phyloP scores from a whole-genome alignment of 1,140 invertebrate genomes.

The Pogonomyrmex californicus region DNA sequence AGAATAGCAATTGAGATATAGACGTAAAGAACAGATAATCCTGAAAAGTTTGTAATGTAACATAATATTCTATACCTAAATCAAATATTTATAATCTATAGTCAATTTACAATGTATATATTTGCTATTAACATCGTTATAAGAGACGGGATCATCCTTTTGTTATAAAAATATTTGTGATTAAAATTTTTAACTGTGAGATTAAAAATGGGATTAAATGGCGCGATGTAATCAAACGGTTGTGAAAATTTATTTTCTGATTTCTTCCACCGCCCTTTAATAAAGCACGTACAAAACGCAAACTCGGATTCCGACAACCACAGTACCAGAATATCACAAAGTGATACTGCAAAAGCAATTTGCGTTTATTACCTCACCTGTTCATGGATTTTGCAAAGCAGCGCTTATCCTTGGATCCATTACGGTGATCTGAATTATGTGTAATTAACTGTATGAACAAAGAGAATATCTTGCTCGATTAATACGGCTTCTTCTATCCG shows the following conservation, averaged over 20 bases:
- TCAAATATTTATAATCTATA: conserved; percentile 1
- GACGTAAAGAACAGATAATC: background rate
- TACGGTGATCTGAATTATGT: conserved; percentile 52
- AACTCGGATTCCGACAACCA: background rate
- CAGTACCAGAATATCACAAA: background rate
- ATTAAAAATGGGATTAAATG: background rate
- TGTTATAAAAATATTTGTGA: background rate
- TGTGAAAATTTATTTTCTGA: background rate
- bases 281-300: background rate
- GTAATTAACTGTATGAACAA: conserved; percentile 44
- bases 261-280: background rate
- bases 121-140: background rate
- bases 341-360: conserved; percentile 20
- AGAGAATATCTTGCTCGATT: conserved; percentile 41
- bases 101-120: background rate
- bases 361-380: conserved; percentile 40
- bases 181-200: background rate
- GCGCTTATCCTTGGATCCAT: conserved; percentile 4
- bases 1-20: background rate
- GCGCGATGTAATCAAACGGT: background rate
- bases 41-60: background rate
- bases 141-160: background rate
- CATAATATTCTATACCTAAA: background rate
- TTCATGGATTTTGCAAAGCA: conserved; percentile 38
- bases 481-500: conserved; percentile 34